Evolutionary conservation across 2,113 vertebrate genomes (phyloP).

Genomic region (Sisor rabdophorus): DNA sequence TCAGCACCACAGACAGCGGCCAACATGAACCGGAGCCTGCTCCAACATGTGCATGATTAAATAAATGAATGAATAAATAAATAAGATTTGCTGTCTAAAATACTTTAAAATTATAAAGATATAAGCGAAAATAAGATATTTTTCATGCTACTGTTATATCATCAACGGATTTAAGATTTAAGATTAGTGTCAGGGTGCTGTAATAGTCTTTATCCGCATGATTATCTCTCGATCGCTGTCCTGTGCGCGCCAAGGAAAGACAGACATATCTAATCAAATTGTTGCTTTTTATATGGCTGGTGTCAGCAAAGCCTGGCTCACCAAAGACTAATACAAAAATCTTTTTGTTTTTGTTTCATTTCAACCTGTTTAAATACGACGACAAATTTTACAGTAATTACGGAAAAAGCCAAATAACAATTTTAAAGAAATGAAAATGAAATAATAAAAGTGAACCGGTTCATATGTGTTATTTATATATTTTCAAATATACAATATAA

Average conservation of each 20-base stretch:
- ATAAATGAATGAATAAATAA: too few species aligned
- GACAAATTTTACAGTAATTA: background rate
- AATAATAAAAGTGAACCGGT: conserved; percentile 28
- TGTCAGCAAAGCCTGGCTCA: background rate
- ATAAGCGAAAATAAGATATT: background rate
- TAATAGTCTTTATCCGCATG: conserved; percentile 23
- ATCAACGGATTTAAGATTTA: conserved; percentile 12
- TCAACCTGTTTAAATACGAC: background rate
- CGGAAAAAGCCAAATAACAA: background rate
- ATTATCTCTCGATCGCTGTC: conserved; percentile 11
- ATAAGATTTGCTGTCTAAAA: too few species aligned
- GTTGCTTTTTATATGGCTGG: conserved; percentile 18
- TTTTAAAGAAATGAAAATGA: conserved; percentile 8
- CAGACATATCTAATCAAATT: conserved; percentile 19
- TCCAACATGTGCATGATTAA: background rate
- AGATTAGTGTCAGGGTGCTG: conserved; percentile 6
- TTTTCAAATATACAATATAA: conserved; percentile 70
- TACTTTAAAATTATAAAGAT: too few species aligned
- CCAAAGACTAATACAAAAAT: background rate
- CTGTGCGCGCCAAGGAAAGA: conserved; percentile 30
- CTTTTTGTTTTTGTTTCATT: background rate
- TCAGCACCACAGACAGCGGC: conserved; percentile 57
- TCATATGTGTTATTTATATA: conserved; percentile 56
- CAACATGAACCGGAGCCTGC: background rate
- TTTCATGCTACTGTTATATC: background rate